Conservation (phyloP, 2,888 invertebrate species). For the Oeneis ivallda region DNA sequence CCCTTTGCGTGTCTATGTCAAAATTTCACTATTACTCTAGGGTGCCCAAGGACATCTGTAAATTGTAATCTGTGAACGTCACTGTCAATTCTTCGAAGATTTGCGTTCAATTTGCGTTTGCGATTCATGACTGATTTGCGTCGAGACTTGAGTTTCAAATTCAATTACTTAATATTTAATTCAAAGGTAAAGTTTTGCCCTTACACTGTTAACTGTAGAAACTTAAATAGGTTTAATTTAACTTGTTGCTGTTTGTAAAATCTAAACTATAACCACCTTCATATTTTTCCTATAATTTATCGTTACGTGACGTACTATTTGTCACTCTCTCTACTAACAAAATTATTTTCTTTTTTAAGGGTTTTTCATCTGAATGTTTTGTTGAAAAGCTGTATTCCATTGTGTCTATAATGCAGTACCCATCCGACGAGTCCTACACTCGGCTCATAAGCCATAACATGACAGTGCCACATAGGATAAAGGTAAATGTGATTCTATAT, state of each 20-base stretch:
- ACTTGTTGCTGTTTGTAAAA: neutral
- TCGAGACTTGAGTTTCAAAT: neutral
- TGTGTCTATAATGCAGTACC: constrained; percentile 48
- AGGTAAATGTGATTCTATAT: constrained; percentile 52
- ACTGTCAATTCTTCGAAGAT: no score
- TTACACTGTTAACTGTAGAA: neutral
- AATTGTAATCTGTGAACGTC: no score
- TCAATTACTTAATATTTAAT: neutral
- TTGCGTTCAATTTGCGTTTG: neutral
- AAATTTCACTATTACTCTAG: no score
- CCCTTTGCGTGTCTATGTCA: no score
- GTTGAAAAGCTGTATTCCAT: constrained; percentile 11
- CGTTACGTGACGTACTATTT: constrained; percentile 13
- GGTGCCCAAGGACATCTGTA: no score
- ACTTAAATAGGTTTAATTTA: neutral
- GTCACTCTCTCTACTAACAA: neutral
- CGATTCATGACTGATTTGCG: no score
- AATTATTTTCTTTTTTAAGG: constrained; percentile 13
- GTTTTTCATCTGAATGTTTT: constrained; percentile 22
- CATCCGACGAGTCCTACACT: constrained; percentile 74
- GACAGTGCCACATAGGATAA: constrained; percentile 78
- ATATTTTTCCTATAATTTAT: neutral
- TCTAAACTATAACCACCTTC: neutral
- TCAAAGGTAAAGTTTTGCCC: neutral
- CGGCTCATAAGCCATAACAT: constrained; percentile 77